Base-by-base conservation (phyloP, 2,113 vertebrate species). In the Entelurus aequoreus region DNA sequence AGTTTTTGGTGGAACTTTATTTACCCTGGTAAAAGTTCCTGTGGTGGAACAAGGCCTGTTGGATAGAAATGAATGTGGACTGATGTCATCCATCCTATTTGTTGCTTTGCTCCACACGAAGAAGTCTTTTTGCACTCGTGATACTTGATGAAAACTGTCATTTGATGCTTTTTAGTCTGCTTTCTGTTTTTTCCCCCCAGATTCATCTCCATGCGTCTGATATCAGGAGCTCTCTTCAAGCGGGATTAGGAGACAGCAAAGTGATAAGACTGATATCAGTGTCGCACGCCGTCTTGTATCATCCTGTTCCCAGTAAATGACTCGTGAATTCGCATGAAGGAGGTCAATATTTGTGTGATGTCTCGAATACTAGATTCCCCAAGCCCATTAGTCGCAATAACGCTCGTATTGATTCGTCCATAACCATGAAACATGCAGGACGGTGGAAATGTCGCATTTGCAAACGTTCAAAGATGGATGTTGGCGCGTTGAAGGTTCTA, bases 241-340 rank as follows among this genome's bases (percentile, higher is more conserved):
- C 8, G 8, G 73, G 69, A 76, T 80, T 75, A 80, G 51, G n/a
- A 78, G 74, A 69, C 76, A 72, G 54, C 77, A 61, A 51, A 68
- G 61, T 69, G 78, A 84, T 81, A 72, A 81, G 65, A 76, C 10
- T 15, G 6, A 71, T 69, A 61, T 80, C 58, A 69, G 48, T 36
- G 1, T 54, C 36, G 36, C 69, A 76, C 70, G 80, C 82, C 85
- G 79, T 2, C 28, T 28, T 28, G 28, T 28, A 28, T 28, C 28
- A 86, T 85, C 76, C 60, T 7, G 28, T 53, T 63, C 48, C 61
- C 47, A 69, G 74, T 72, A 74, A 42, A 72, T 77, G 28, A 76
- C 68, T 63, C 69, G 63, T 72, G 64, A 57, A 74, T 52, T 60
- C 72, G 72, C 67, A 69, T 28, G 28, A 28, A 28, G 28, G 4